phyloP scores from a whole-genome alignment of 2,797 vertebrate genomes.

The Otolemur crassicaudatus region DNA sequence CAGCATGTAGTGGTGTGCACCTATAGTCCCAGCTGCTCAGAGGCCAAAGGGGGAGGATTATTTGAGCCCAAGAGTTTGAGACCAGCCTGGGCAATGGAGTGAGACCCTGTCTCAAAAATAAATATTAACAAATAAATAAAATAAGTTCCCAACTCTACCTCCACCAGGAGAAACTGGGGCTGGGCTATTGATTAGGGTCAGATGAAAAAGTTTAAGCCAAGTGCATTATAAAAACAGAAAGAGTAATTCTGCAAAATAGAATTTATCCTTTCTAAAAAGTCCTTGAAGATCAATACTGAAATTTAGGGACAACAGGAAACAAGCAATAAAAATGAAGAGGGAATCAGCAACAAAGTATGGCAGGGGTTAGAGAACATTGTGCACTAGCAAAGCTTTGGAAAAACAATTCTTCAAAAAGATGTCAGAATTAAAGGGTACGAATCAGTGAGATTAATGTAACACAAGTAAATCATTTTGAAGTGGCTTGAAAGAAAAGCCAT shows the following conservation, averaged over 20 bases:
- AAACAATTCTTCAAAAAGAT: slow-evolving; percentile 20
- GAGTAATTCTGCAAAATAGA: slow-evolving; percentile 23
- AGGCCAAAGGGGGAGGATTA: neutral
- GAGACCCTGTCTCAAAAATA: neutral
- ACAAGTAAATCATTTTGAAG: slow-evolving; percentile 41
- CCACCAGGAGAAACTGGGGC: neutral
- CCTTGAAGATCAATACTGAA: slow-evolving; percentile 32
- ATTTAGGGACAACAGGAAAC: slow-evolving; percentile 54
- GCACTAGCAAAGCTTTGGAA: slow-evolving; percentile 6
- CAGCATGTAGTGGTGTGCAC: no score
- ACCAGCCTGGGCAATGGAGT: neutral
- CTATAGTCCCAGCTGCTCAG: neutral
- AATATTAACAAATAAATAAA: neutral
- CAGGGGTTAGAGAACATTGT: neutral
- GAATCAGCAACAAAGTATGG: neutral
- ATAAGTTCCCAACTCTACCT: neutral
- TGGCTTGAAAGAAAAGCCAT: slow-evolving; percentile 44
- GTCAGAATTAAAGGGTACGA: slow-evolving; percentile 19
- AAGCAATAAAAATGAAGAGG: neutral
- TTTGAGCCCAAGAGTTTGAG: neutral
- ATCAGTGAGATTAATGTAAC: neutral
- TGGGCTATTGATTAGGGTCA: neutral
- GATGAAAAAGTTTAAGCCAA: slow-evolving; percentile 8
- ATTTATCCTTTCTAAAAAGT: neutral
- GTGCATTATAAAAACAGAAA: slow-evolving; percentile 42